Evolutionary conservation across 2,113 vertebrate species (phyloP), one percentile per base, ranked within the genome.

Genomic region (Erythrocercus mccallii): DNA sequence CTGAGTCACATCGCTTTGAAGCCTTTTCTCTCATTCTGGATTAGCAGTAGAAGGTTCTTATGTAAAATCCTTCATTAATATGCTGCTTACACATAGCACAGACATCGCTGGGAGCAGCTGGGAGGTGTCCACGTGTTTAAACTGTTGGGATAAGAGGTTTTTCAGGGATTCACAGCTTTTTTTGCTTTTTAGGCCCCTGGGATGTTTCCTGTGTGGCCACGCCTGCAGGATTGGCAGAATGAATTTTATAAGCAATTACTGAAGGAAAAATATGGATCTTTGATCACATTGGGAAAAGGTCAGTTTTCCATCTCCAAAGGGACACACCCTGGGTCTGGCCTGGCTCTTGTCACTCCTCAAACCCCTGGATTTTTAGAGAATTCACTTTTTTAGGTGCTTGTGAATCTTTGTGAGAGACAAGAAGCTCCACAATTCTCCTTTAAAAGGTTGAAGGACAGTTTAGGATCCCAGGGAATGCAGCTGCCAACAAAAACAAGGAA

Each of bases 121-220:
- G 80, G 40, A 28, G 42, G 28, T 38, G 35, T 22, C 25, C 33
- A 8, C 21, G 1, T 22, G 42, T 25, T 30, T 11, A 17, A 40
- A 12, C 35, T 17, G 13, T 30, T 47, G 42, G 60, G 31, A 50
- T 54, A 19, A 44, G 50, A 28, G 22, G 28, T 18, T 5, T 73
- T 35, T 42, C 6, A 1, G 16, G 73, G 44, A 47, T 14, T 25
- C 30, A 1, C 4, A 6, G 6, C 72, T 48, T 8, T 22, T 61
- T 92, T 80, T 42, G 37, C 12, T 56, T 71, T 97, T 53, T 27
- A 97, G 97, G 83, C 53, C 16, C 44, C 93, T 22, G 60, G 16
- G 40, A 53, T 57, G 0, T 68, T 82, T 18, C 95, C 95, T 5
- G 17, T 9, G 40, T 64, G 79, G 70, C 78, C 57, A 7, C 40